Conservation (phyloP, 2,113 vertebrate genomes). For the Columba livia region DNA sequence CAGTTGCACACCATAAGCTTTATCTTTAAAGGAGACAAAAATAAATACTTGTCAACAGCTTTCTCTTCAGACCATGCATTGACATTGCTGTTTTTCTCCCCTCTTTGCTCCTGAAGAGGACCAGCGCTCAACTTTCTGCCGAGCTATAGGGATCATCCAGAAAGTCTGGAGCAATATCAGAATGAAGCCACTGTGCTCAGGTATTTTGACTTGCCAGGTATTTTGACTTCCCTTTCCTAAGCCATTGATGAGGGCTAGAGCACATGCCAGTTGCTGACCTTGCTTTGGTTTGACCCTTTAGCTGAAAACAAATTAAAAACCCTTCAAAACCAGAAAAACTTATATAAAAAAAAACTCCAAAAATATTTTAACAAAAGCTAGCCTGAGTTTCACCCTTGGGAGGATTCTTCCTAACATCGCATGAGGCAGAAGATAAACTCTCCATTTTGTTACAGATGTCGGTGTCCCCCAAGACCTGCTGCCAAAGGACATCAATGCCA, state of each 20-base stretch:
- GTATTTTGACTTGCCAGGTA: not conserved
- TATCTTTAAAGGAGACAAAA: not conserved
- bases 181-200: not conserved
- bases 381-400: not conserved
- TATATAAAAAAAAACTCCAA: not conserved
- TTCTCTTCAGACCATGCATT: not conserved
- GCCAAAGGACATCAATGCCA: not conserved
- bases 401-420: not conserved
- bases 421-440: not conserved
- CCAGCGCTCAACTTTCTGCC: not conserved
- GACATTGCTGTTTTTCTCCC: not conserved
- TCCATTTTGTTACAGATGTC: not conserved
- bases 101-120: not conserved
- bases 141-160: not conserved
- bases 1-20: not conserved
- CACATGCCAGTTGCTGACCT: not conserved
- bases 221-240: not conserved
- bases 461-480: not conserved
- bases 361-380: not conserved
- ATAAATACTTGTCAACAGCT: not conserved
- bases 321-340: not conserved
- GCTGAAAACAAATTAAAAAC: not conserved
- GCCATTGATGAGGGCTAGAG: not conserved
- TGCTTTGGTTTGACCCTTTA: not conserved
- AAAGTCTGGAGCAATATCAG: not conserved